phyloP scores from a whole-genome alignment of 2,113 vertebrate genomes.

The Buteo buteo region DNA sequence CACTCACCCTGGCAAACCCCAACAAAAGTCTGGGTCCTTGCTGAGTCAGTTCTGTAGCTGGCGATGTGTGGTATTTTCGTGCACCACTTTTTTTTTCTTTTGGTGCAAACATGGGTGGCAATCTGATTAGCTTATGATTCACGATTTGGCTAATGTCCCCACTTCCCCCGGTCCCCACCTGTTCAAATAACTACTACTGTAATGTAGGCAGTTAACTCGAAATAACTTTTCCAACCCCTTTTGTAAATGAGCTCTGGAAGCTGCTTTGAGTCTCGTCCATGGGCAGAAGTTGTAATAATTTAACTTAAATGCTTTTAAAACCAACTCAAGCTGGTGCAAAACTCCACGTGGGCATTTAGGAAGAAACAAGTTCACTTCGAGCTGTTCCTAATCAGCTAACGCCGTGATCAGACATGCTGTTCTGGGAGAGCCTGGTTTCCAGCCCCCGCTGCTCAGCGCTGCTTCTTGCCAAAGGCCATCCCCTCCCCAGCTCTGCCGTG shows the following conservation, averaged over 20 bases:
- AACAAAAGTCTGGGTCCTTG: background rate
- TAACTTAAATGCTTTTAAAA: background rate
- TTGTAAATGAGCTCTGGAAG: slow-evolving; percentile 39
- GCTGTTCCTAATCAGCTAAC: background rate
- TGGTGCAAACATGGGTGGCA: slow-evolving; percentile 55
- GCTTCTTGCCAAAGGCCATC: background rate
- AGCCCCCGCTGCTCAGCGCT: background rate
- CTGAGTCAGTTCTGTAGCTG: slow-evolving; percentile 26
- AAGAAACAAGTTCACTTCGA: background rate
- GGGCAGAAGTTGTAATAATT: background rate
- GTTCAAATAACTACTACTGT: slow-evolving; percentile 53
- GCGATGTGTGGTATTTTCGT: background rate
- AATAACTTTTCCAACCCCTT: slow-evolving; percentile 27
- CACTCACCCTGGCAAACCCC: background rate
- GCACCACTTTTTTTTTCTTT: background rate
- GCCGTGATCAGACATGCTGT: background rate
- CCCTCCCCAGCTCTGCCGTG: background rate
- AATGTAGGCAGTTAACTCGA: slow-evolving; percentile 39
- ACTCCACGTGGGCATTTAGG: background rate
- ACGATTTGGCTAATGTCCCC: slow-evolving; percentile 48
- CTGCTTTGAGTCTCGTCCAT: background rate
- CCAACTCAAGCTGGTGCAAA: background rate
- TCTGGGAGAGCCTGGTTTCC: background rate
- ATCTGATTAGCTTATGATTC: slow-evolving; percentile 65
- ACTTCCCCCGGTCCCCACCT: slow-evolving; percentile 57